These are phyloP conservation scores for Sinocyclocheilus maitianheensis DNA, from an alignment of 2,113 vertebrate species.

Conservation along the genomic window DNA sequence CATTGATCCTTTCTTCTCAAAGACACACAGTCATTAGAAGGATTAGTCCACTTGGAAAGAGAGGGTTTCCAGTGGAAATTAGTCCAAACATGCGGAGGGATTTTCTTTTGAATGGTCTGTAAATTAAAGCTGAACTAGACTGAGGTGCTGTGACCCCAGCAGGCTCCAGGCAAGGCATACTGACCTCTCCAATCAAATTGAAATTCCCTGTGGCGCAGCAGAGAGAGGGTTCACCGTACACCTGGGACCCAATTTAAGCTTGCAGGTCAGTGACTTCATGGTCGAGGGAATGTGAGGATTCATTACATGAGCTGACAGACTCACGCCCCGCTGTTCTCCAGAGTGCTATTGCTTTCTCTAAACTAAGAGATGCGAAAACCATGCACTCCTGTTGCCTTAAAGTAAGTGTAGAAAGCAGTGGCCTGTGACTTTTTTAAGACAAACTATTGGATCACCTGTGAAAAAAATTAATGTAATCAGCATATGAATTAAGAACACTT, in stretches of 20 bases:
- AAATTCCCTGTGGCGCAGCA: slow-evolving; percentile 21
- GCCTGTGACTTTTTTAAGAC: background rate
- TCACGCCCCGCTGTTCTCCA: background rate
- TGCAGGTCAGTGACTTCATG: slow-evolving; percentile 29
- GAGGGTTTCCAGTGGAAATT: background rate
- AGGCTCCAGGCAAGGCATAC: slow-evolving; percentile 16
- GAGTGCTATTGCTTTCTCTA: slow-evolving; percentile 16
- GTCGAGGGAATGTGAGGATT: slow-evolving; percentile 18
- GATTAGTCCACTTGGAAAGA: background rate
- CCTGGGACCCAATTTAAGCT: slow-evolving; percentile 51
- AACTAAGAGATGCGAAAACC: background rate
- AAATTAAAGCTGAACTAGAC: slow-evolving; percentile 6
- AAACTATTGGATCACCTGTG: background rate
- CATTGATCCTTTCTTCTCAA: background rate
- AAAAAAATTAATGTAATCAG: background rate
- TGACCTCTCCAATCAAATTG: slow-evolving; percentile 34
- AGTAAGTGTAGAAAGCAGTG: background rate
- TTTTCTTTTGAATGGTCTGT: slow-evolving; percentile 10
- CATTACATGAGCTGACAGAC: slow-evolving; percentile 40
- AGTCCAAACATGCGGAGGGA: background rate
- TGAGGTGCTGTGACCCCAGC: background rate
- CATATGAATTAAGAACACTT: too few species aligned
- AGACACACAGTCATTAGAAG: background rate
- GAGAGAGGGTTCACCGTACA: slow-evolving; percentile 22
- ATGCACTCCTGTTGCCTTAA: slow-evolving; percentile 21